Percentiles rank a stretch among this genome's conserved stretches.
phyloP scores from a whole-genome alignment of 2,888 invertebrate species.

The Carabus problematicus region DNA sequence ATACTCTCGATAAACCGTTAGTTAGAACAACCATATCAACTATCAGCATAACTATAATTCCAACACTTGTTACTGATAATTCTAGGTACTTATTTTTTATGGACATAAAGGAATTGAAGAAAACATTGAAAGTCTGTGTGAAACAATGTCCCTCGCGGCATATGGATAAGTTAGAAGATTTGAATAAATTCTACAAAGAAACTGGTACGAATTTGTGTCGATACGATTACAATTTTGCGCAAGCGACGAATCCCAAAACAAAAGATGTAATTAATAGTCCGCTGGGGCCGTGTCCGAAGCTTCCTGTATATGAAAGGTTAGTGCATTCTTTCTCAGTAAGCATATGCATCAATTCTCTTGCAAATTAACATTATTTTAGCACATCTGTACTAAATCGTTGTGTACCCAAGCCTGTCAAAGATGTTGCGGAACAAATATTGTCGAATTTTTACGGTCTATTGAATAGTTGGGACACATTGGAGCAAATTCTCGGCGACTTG shows the following conservation, averaged over 20 bases:
- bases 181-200: constrained; percentile 74
- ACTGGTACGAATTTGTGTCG: constrained; percentile 81
- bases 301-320: constrained; percentile 79
- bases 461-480: constrained; percentile 87
- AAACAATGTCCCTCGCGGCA: constrained; percentile 80
- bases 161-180: constrained; percentile 69
- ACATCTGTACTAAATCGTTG: constrained; percentile 85
- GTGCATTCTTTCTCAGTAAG: constrained; percentile 12
- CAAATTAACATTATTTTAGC: constrained; percentile 57
- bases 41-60: no score
- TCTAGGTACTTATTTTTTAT: constrained; percentile 80
- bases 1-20: constrained; percentile 76
- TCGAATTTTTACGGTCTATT: constrained; percentile 80
- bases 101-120: constrained; percentile 76
- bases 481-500: constrained; percentile 87
- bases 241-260: constrained; percentile 56
- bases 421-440: constrained; percentile 69
- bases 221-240: constrained; percentile 70
- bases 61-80: constrained; percentile 42
- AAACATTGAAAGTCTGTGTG: constrained; percentile 88
- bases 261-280: constrained; percentile 57
- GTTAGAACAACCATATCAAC: constrained; percentile 44
- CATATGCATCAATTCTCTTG: constrained; percentile 3
- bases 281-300: constrained; percentile 78
- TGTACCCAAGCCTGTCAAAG: constrained; percentile 76